Evolutionary conservation across 2,888 invertebrate genomes (phyloP), one percentile per base, ranked within the genome.

Genomic region (Aporophyla nigra): DNA sequence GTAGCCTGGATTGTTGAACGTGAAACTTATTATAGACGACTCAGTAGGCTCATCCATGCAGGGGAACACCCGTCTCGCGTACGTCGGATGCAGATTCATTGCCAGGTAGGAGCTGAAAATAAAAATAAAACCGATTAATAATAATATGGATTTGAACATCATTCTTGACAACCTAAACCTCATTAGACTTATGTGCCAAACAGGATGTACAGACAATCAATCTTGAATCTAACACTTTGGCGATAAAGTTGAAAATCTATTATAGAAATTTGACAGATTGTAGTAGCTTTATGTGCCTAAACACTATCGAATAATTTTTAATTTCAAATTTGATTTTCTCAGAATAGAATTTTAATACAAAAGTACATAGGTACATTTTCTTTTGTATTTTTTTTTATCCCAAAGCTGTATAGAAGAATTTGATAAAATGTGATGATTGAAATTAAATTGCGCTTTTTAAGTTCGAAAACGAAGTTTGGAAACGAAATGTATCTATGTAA

Each of bases 51-150:
- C 98, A 83, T 98, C 98, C 88, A 98, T 97, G 88, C 98, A 98
- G 0, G 98, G 98, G 89, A 98, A 98, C 6, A 98, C 98, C 65
- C 96, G 93, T 72, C 98, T 95, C 14, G 98, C 98, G 74, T 97
- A 91, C 0, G 97, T 97, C 0, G 97, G 97, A 87, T 97, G 94
- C 76, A 98, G 96, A 80, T 98, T 97, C 88, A 98, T 98, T 0
- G 97, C 96, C 24, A 97, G 91, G 90, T 97, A 97, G 21, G 95
- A 91, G 5, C 96, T 96, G 85, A 81, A 95, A 95, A 66, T 7
- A 65, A 67, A 24, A 33, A 59, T 12, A 5, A 33, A 65, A 68
- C 1, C 21, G 3, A 19, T 19, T 58, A 46, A 27, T 9, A 46
- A 6, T 12, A 19, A 33, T 1, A 24, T 19, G 27, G 16, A 21